Conservation (phyloP, 1,140 invertebrate genomes). For the Melipona quadrifasciata region DNA sequence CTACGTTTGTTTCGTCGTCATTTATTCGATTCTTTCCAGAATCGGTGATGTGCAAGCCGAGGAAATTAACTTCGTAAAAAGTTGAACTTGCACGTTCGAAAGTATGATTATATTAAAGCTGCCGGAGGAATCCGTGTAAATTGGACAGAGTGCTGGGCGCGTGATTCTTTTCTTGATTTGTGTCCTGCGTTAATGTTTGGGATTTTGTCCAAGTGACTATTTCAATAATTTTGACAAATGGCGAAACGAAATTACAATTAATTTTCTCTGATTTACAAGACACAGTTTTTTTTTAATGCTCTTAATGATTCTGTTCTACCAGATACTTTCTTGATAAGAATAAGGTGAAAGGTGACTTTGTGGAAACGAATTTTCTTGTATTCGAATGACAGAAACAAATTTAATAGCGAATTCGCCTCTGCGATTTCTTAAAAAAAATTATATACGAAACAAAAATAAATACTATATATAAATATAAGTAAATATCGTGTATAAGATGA, state of each 20-base stretch:
- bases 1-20: not conserved
- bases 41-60: not conserved
- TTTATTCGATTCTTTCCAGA: not conserved
- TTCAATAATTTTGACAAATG: not conserved
- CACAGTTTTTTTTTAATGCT: not conserved
- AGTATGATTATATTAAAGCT: slow-evolving; percentile 31
- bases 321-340: not conserved
- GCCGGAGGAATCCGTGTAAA: slow-evolving; percentile 23
- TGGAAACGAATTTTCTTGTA: not conserved
- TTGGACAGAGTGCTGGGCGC: not conserved
- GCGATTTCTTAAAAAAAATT: not conserved
- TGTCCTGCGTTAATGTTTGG: not conserved
- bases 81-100: slow-evolving; percentile 15
- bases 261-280: not conserved
- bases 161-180: slow-evolving; percentile 32
- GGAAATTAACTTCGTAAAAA: slow-evolving; percentile 36
- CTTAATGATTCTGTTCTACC: not conserved
- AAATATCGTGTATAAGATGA: not conserved
- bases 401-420: not conserved
- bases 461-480: not conserved
- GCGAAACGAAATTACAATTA: not conserved
- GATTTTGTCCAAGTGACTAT: not conserved
- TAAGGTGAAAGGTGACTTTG: not conserved
- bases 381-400: not conserved
- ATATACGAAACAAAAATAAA: too few species aligned